Conservation (phyloP, 1,140 invertebrate genomes). For the Drosophila ogumai region DNA sequence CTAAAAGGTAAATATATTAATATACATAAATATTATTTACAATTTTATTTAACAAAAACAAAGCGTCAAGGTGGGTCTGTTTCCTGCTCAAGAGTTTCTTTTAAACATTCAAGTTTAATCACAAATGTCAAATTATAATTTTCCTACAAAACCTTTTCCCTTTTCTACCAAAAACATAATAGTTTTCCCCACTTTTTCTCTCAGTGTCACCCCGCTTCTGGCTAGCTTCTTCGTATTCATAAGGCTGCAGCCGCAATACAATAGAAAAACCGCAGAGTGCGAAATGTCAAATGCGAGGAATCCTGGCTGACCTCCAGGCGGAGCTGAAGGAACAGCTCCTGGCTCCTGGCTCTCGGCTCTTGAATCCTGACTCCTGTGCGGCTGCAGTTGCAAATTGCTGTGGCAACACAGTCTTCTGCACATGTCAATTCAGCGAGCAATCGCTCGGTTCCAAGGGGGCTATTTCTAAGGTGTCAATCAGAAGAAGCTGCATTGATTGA, state of each 20-base stretch:
- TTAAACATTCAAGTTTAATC: too few species aligned
- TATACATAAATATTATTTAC: too few species aligned
- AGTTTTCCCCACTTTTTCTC: not conserved
- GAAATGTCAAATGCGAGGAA: constrained; percentile 22
- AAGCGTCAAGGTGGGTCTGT: too few species aligned
- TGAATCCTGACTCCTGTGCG: constrained; percentile 5
- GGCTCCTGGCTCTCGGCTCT: not conserved
- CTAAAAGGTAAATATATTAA: too few species aligned
- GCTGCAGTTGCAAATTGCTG: constrained; percentile 59
- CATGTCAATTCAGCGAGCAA: constrained; percentile 25
- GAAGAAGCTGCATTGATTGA: constrained; percentile 54
- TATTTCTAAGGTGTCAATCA: constrained; percentile 48
- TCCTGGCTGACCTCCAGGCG: constrained; percentile 21
- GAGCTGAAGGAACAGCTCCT: not conserved
- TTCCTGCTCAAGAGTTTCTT: too few species aligned
- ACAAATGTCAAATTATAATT: not conserved
- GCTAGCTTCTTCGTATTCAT: constrained; percentile 35
- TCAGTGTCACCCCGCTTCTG: not conserved
- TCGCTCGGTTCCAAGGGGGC: not conserved
- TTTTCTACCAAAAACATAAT: too few species aligned
- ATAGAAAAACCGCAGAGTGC: constrained; percentile 24
- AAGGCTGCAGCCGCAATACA: constrained; percentile 22
- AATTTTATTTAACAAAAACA: too few species aligned
- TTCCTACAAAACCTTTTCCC: too few species aligned
- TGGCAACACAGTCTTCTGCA: constrained; percentile 36